Conservation (phyloP, 1,140 invertebrate species). For the Oncopeltus fasciatus region DNA sequence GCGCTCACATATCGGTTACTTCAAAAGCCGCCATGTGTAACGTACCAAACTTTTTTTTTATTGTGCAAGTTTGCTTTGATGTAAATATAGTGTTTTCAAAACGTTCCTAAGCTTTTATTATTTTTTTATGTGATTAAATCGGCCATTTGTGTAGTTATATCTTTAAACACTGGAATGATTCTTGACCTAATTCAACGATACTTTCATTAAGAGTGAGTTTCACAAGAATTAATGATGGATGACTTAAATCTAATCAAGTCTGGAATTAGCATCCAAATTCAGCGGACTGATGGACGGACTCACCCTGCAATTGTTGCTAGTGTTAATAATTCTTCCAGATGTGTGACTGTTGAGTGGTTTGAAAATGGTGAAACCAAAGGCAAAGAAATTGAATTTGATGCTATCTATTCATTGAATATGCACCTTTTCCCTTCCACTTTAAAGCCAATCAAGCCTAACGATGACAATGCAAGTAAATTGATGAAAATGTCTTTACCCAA, state of each 20-base stretch:
- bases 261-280: conserved; percentile 10
- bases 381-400: conserved; percentile 52
- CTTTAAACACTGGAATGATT: too few species aligned
- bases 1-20: too few species aligned
- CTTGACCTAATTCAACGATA: too few species aligned
- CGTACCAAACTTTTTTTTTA: not conserved
- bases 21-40: not conserved
- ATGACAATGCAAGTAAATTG: conserved; percentile 2
- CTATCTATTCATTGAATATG: not conserved
- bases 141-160: not conserved
- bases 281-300: conserved; percentile 50
- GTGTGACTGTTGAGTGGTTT: conserved; percentile 97
- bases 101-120: not conserved
- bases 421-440: not conserved
- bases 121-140: not conserved
- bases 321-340: conserved; percentile 68
- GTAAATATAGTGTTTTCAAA: not conserved
- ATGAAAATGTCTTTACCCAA: not conserved
- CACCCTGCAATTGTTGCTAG: conserved; percentile 90
- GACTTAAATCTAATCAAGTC: not conserved
- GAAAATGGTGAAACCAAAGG: conserved; percentile 97
- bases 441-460: not conserved
- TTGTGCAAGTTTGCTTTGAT: not conserved
- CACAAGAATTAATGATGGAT: not conserved
- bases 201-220: too few species aligned